Evolutionary conservation across 2,113 vertebrate species (phyloP).

Genomic region (Dryoscopus gambensis): DNA sequence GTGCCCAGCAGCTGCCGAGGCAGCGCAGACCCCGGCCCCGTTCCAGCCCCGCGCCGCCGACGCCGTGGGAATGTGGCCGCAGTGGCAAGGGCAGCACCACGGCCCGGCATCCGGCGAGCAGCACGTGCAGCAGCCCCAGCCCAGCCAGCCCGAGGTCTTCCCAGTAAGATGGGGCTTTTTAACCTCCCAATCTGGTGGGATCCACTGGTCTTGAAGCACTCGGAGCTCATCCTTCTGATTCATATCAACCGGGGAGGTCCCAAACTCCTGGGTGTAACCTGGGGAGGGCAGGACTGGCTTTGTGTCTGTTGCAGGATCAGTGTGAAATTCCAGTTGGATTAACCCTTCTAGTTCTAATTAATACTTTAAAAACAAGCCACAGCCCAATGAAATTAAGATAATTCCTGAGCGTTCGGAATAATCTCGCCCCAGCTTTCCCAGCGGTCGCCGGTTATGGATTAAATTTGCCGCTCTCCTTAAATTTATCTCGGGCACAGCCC

Average conservation of each 20-base stretch:
- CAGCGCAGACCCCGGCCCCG: constrained; percentile 71
- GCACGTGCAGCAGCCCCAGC: constrained; percentile 79
- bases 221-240: not conserved
- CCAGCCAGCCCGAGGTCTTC: constrained; percentile 89
- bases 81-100: constrained; percentile 89
- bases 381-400: fast-evolving
- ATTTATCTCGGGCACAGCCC: not conserved
- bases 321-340: not conserved
- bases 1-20: constrained; percentile 31
- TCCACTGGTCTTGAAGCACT: not conserved
- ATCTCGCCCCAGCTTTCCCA: not conserved
- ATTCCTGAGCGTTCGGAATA: not conserved
- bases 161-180: constrained; percentile 66
- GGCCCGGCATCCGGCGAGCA: constrained; percentile 73
- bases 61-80: constrained; percentile 83
- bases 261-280: fast-evolving
- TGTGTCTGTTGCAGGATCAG: not conserved
- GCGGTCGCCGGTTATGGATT: fast-evolving
- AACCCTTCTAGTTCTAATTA: not conserved
- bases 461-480: not conserved
- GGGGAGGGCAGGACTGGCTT: not conserved
- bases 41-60: constrained; percentile 84
- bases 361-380: constrained; percentile 60
- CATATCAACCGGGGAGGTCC: fast-evolving
- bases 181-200: fast-evolving